Conservation (phyloP, 2,113 vertebrate species). For the Myotis lucifugus region DNA sequence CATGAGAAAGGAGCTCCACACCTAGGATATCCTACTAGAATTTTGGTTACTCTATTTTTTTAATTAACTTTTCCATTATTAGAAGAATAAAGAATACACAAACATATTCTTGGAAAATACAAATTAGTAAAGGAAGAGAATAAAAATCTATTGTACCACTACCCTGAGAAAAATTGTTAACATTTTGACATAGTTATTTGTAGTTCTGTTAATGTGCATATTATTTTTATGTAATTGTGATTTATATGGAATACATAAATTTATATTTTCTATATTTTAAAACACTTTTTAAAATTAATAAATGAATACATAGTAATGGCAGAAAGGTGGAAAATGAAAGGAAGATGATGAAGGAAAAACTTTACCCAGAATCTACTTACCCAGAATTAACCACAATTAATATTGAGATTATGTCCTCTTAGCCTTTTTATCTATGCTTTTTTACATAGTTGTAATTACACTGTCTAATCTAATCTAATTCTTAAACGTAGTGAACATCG, state of each 20-base stretch:
- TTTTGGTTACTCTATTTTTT: neutral
- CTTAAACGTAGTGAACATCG: neutral
- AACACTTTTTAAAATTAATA: neutral
- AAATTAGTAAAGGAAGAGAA: slow-evolving; percentile 5
- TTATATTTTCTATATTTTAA: neutral
- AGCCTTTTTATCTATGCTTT: neutral
- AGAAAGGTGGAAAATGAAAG: neutral
- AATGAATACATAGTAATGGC: neutral
- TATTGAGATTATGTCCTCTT: neutral
- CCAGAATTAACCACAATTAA: neutral
- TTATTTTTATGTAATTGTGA: neutral
- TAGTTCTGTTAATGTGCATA: neutral
- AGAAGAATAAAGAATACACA: neutral
- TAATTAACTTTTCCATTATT: neutral
- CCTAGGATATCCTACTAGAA: neutral
- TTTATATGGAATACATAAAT: neutral
- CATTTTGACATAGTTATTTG: neutral
- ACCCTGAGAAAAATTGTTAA: neutral
- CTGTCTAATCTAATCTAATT: neutral
- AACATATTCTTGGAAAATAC: neutral
- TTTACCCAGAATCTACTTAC: neutral
- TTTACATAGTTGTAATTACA: neutral
- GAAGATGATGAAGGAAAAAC: neutral
- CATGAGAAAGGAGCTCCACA: neutral
- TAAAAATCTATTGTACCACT: neutral